Percentiles rank a stretch among this genome's conserved stretches.
These are phyloP conservation scores for Mercenaria mercenaria DNA, from an alignment of 1,140 invertebrate species.

Conservation along the genomic window DNA sequence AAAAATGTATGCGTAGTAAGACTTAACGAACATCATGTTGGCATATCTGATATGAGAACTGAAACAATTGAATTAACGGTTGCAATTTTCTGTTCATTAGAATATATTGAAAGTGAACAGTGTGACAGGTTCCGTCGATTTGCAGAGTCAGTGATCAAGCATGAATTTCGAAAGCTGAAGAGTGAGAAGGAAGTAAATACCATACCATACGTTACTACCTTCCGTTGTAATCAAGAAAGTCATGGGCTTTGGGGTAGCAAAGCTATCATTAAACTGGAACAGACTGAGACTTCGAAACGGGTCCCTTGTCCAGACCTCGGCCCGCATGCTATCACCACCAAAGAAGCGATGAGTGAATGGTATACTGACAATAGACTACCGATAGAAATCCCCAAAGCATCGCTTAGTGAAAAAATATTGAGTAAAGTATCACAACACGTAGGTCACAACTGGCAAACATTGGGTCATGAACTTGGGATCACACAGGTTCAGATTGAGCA, in stretches of 20 bases:
- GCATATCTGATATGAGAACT: background rate
- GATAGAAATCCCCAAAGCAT: background rate
- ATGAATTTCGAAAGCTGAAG: background rate
- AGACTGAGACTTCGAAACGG: background rate
- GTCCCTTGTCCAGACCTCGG: background rate
- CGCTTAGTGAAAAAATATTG: background rate
- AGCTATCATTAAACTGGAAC: background rate
- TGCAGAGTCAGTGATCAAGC: background rate
- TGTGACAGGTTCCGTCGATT: background rate
- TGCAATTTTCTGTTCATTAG: background rate
- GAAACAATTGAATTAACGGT: background rate
- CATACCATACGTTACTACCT: background rate
- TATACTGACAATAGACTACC: background rate
- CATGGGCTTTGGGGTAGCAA: background rate
- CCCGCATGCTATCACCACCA: background rate
- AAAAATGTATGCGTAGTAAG: background rate
- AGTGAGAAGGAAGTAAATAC: background rate
- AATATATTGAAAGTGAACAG: background rate
- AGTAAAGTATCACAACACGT: background rate
- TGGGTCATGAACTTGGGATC: background rate
- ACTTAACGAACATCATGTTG: background rate
- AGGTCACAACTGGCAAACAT: background rate
- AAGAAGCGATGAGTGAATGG: background rate
- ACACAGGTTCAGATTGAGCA: background rate
- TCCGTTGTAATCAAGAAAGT: background rate